Evolutionary conservation across 2,113 vertebrate species (phyloP).

Genomic region (Brachyhypopomus occidentalis): DNA sequence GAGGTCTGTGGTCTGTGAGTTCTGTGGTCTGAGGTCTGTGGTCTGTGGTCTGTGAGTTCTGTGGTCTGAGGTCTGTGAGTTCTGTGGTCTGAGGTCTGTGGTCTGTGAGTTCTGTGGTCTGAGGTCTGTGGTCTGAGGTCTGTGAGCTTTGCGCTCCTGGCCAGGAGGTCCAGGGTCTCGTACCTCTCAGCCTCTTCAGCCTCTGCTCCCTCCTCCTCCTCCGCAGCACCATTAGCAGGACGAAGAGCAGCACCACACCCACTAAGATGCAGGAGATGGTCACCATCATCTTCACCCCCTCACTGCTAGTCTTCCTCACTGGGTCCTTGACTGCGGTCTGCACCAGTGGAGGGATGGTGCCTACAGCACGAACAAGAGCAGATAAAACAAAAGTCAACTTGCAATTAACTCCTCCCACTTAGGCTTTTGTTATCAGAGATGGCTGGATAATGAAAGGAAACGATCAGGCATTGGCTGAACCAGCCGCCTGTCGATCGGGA

Average conservation of each 20-base stretch:
- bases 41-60: background rate
- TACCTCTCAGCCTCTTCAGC: slow-evolving; percentile 93
- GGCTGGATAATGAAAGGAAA: background rate
- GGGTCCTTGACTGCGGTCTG: slow-evolving; percentile 89
- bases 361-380: slow-evolving; percentile 66
- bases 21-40: too few relatives aligned
- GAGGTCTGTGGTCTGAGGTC: too few relatives aligned
- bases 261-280: slow-evolving; percentile 95
- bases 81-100: slow-evolving; percentile 50
- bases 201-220: slow-evolving; percentile 92
- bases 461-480: slow-evolving; percentile 6
- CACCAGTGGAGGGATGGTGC: slow-evolving; percentile 95
- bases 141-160: background rate
- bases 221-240: slow-evolving; percentile 87
- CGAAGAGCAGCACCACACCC: slow-evolving; percentile 87
- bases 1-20: slow-evolving; percentile 50
- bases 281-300: slow-evolving; percentile 97
- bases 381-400: background rate
- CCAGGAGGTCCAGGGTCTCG: too few relatives aligned
- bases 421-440: background rate
- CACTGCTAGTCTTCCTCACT: slow-evolving; percentile 81
- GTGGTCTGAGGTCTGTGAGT: too few relatives aligned
- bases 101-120: slow-evolving; percentile 51
- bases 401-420: background rate
- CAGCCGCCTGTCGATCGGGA: background rate